Evolutionary conservation across 2,888 invertebrate genomes (phyloP).

Genomic region (Epicampocera succincta): DNA sequence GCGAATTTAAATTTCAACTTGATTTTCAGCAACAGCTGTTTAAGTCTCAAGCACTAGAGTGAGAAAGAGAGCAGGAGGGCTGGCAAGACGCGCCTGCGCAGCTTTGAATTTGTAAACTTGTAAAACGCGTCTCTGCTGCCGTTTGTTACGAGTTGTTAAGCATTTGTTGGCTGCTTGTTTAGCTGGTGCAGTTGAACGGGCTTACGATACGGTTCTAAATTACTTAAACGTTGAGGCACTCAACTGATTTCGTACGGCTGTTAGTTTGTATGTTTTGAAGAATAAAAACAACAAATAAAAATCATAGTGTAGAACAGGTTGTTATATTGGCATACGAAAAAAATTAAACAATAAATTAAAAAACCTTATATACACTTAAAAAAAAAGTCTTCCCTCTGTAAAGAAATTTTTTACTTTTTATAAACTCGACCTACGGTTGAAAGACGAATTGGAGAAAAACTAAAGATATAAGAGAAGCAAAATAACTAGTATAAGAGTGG

Average conservation of each 20-base stretch:
- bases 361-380: conserved; percentile 20
- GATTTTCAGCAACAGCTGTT: conserved; percentile 58
- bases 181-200: conserved; percentile 22
- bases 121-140: conserved; percentile 35
- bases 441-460: too few species aligned
- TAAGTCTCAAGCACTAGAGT: conserved; percentile 54
- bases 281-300: conserved; percentile 24
- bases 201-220: neutral
- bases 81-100: conserved; percentile 12
- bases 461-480: too few species aligned
- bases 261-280: neutral
- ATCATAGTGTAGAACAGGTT: conserved; percentile 43
- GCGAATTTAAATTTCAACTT: conserved; percentile 1
- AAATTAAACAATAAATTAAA: conserved; percentile 11
- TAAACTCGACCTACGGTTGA: too few species aligned
- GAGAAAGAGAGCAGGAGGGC: neutral
- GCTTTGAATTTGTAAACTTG: conserved; percentile 5
- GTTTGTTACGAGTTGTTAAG: conserved; percentile 7
- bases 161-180: conserved; percentile 31
- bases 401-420: too few species aligned
- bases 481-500: too few species aligned
- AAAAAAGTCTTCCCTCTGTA: too few species aligned
- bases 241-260: conserved; percentile 16
- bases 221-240: conserved; percentile 26
- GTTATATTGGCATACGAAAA: conserved; percentile 19